Percentiles rank a stretch among this genome's conserved stretches.
These are phyloP conservation scores for Trichonephila clavipes DNA, from an alignment of 1,140 invertebrate genomes.

Conservation along the genomic window DNA sequence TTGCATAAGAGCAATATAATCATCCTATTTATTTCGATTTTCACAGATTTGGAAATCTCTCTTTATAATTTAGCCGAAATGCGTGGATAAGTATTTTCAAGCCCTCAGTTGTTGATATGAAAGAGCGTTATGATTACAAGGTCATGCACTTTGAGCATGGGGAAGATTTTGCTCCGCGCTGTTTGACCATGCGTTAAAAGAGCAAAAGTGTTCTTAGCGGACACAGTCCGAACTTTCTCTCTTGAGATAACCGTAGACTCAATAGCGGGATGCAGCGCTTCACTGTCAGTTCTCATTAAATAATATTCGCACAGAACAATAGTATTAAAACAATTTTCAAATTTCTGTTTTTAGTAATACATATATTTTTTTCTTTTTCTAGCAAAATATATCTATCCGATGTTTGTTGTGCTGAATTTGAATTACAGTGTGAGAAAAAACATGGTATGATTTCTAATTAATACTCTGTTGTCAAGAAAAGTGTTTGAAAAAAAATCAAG, in stretches of 20 bases:
- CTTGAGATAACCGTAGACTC: not conserved
- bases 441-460: too few relatives aligned
- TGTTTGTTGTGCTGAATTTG: not conserved
- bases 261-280: not conserved
- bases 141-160: constrained; percentile 33
- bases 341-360: not conserved
- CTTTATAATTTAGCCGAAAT: constrained; percentile 13
- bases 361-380: not conserved
- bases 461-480: too few relatives aligned
- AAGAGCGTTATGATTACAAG: constrained; percentile 40
- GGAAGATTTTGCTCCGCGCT: not conserved
- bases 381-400: not conserved
- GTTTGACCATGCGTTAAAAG: constrained; percentile 56
- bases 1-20: not conserved
- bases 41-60: not conserved
- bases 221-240: constrained; percentile 17
- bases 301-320: not conserved
- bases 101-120: constrained; percentile 32
- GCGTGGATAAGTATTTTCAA: constrained; percentile 33
- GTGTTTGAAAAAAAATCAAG: not conserved
- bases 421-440: too few relatives aligned
- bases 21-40: not conserved
- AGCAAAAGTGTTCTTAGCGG: constrained; percentile 11
- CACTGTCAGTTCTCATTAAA: not conserved
- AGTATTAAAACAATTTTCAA: not conserved